Evolutionary conservation across 2,113 vertebrate species (phyloP).

Genomic region (Candoia aspera): DNA sequence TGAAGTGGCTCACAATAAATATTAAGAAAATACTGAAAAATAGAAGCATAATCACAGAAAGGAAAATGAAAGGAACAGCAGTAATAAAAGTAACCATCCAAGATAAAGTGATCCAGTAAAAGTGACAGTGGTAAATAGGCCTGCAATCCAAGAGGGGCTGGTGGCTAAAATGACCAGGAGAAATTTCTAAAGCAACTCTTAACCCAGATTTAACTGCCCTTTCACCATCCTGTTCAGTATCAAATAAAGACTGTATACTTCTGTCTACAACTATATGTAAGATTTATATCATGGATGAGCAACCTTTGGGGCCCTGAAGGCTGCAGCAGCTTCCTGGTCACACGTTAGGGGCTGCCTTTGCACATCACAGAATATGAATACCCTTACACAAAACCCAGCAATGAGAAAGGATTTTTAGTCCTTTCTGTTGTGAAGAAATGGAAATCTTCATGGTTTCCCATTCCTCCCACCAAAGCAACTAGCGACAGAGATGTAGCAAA

Average conservation of each 20-base stretch:
- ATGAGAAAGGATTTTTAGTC: not conserved
- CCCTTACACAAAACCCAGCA: not conserved
- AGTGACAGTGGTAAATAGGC: not conserved
- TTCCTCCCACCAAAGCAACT: not conserved
- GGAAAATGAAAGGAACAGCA: not conserved
- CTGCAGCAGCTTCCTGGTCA: not conserved
- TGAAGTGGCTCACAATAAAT: not conserved
- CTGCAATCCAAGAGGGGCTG: no score
- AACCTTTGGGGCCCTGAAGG: not conserved
- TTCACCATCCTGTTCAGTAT: not conserved
- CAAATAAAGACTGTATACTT: not conserved
- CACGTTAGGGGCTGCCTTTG: not conserved
- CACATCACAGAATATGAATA: not conserved
- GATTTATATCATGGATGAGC: not conserved
- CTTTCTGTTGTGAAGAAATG: not conserved
- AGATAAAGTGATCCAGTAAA: not conserved
- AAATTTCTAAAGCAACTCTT: not conserved
- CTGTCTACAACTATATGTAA: not conserved
- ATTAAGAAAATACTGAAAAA: not conserved
- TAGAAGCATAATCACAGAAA: not conserved
- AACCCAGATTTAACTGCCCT: not conserved
- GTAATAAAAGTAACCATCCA: not conserved
- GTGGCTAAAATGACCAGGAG: no score
- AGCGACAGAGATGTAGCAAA: not conserved
- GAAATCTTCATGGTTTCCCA: not conserved